These are phyloP conservation scores for Hydrocynus forskahlii DNA, from an alignment of 2,797 vertebrate genomes.

Conservation along the genomic window DNA sequence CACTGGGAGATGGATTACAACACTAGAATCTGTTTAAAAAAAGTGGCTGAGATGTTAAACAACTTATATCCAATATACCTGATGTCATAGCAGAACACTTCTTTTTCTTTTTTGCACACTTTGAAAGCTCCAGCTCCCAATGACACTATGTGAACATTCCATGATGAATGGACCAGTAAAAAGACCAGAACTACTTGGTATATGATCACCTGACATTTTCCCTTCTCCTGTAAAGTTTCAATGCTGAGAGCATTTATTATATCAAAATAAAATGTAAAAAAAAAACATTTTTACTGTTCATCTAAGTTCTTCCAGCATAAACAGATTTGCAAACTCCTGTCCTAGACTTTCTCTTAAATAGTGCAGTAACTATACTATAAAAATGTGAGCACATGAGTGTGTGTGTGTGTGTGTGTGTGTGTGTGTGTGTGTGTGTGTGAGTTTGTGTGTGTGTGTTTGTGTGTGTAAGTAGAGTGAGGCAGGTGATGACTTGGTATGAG, in stretches of 20 bases:
- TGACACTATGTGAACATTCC: too few relatives aligned
- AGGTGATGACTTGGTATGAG: slow-evolving; percentile 22
- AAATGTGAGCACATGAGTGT: neutral
- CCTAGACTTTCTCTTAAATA: neutral
- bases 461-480: neutral
- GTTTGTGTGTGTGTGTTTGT: neutral
- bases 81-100: too few relatives aligned
- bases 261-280: too few relatives aligned
- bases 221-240: too few relatives aligned
- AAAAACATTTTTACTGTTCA: too few relatives aligned
- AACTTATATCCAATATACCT: neutral
- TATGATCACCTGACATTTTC: too few relatives aligned
- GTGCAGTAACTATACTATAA: neutral
- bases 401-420: neutral
- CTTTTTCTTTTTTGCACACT: too few relatives aligned
- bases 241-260: too few relatives aligned
- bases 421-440: neutral
- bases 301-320: neutral
- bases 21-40: neutral
- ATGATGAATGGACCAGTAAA: too few relatives aligned
- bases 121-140: too few relatives aligned
- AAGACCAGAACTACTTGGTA: too few relatives aligned
- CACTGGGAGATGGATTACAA: neutral
- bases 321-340: neutral
- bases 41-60: neutral